Conservation (phyloP, 2,113 vertebrate genomes). For the Rousettus leschenaultii region DNA sequence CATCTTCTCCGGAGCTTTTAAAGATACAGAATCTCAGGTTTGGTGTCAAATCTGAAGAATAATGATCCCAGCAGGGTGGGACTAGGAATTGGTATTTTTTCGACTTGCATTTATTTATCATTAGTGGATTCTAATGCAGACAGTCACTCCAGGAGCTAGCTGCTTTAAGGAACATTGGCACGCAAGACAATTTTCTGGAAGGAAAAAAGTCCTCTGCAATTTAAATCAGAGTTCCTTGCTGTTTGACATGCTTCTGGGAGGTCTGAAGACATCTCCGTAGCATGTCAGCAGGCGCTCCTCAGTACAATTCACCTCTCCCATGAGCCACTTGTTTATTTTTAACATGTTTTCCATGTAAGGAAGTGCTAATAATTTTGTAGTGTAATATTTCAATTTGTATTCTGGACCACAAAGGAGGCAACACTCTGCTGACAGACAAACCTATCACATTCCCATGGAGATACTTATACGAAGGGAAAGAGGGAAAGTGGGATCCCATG, state of each 20-base stretch:
- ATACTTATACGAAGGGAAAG: not conserved
- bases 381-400: not conserved
- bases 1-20: not conserved
- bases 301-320: not conserved
- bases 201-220: not conserved
- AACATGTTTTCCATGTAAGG: conserved; percentile 26
- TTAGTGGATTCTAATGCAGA: not conserved
- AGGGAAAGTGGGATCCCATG: not conserved
- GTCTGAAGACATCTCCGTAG: not conserved
- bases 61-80: not conserved
- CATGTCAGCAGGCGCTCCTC: accelerated
- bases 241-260: not conserved
- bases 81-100: not conserved
- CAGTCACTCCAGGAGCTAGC: not conserved
- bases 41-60: not conserved
- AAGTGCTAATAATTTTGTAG: not conserved
- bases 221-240: not conserved
- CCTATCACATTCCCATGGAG: not conserved
- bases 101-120: not conserved
- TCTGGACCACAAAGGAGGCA: not conserved
- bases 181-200: not conserved
- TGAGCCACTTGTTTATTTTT: not conserved
- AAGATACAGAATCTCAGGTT: not conserved
- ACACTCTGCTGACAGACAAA: not conserved
- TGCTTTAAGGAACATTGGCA: not conserved